These are phyloP conservation scores for Drosophila malerkotliana DNA, from an alignment of 1,140 invertebrate genomes.

Conservation along the genomic window DNA sequence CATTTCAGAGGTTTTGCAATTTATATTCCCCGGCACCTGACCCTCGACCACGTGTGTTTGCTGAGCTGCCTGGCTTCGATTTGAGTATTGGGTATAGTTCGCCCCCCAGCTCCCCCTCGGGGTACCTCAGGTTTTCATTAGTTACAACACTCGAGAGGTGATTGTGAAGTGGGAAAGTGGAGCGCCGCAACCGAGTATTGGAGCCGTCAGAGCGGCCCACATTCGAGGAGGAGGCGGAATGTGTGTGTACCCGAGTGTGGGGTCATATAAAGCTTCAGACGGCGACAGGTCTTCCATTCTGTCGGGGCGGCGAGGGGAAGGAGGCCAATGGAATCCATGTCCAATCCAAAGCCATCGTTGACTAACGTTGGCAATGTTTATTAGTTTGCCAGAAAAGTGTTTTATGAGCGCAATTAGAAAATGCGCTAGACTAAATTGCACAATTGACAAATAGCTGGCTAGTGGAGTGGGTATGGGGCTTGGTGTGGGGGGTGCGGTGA, in stretches of 20 bases:
- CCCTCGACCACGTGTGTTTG: conserved; percentile 67
- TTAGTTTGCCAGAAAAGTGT: conserved; percentile 79
- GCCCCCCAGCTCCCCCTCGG: not conserved
- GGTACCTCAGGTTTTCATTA: conserved; percentile 39
- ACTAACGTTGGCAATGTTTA: conserved; percentile 63
- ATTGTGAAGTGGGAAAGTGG: conserved; percentile 61
- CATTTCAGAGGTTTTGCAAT: conserved; percentile 36
- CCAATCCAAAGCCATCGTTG: conserved; percentile 33
- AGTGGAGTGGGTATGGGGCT: conserved; percentile 3
- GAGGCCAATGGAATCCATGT: conserved; percentile 5
- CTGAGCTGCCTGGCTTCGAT: conserved; percentile 9
- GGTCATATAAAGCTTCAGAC: conserved; percentile 50
- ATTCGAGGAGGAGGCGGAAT: conserved; percentile 12
- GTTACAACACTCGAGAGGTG: conserved; percentile 70
- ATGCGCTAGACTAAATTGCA: conserved; percentile 75
- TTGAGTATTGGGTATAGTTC: conserved; percentile 13
- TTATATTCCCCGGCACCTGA: conserved; percentile 26
- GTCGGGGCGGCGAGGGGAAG: too few relatives aligned
- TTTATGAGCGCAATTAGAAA: conserved; percentile 79
- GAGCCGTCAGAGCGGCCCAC: conserved; percentile 48
- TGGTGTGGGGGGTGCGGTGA: conserved; percentile 1
- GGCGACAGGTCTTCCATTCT: conserved; percentile 26
- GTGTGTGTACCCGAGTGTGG: not conserved
- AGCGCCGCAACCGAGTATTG: not conserved
- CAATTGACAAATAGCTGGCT: conserved; percentile 68